Percentiles rank a stretch among this genome's conserved stretches.
These are phyloP conservation scores for Troglohyphantes excavatus DNA, from an alignment of 2,888 invertebrate species.

Conservation along the genomic window DNA sequence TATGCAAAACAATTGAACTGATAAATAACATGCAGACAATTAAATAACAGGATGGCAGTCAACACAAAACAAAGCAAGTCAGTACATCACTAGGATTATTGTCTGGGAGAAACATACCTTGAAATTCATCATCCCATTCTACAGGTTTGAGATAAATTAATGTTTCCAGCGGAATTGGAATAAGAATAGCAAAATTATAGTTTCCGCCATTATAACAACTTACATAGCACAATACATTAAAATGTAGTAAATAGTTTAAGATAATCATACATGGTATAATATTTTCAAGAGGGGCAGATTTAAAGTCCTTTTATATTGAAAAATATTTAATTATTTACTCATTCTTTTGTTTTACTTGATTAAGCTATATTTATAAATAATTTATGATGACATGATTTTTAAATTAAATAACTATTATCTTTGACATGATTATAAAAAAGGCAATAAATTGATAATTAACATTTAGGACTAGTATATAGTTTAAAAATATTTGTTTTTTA, in stretches of 20 bases:
- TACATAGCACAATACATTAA: slow-evolving; percentile 50
- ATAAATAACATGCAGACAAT: slow-evolving; percentile 54
- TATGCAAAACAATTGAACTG: slow-evolving; percentile 10
- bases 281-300: no score
- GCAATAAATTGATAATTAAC: no score
- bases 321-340: no score
- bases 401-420: no score
- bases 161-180: slow-evolving; percentile 92
- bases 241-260: background rate
- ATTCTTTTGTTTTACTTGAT: no score
- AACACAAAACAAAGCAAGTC: slow-evolving; percentile 68
- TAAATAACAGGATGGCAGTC: slow-evolving; percentile 34
- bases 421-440: no score
- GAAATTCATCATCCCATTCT: slow-evolving; percentile 99
- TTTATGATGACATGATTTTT: no score
- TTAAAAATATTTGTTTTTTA: no score
- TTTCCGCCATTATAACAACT: slow-evolving; percentile 58
- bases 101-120: slow-evolving; percentile 92
- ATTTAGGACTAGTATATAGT: no score
- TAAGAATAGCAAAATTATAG: slow-evolving; percentile 73
- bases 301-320: no score
- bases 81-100: slow-evolving; percentile 67
- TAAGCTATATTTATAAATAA: no score
- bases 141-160: slow-evolving; percentile 97
- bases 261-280: background rate